A percentile compares a stretch with the other conserved stretches of the same genome.
Evolutionary conservation across 1,140 invertebrate species (phyloP).

Genomic region (Euura saliciscinereae): DNA sequence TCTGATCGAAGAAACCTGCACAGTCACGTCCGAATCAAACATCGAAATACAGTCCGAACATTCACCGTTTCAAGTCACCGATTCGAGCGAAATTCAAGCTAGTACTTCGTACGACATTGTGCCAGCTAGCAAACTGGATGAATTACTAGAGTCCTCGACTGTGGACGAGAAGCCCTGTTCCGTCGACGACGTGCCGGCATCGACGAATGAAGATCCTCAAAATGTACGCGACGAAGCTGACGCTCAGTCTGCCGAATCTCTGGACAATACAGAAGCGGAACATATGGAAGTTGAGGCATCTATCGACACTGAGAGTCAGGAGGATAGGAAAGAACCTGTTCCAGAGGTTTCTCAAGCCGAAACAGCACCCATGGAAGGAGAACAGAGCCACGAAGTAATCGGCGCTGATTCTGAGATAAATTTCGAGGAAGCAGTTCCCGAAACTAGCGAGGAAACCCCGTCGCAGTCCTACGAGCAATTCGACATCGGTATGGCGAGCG

Average conservation of each 20-base stretch:
- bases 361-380: conserved; percentile 35
- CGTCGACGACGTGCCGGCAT: conserved; percentile 11
- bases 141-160: conserved; percentile 15
- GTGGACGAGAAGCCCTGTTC: conserved; percentile 3
- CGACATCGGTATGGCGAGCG: conserved; percentile 27
- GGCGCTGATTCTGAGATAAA: conserved; percentile 28
- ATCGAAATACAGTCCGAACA: conserved; percentile 27
- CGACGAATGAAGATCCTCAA: conserved; percentile 24
- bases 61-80: conserved; percentile 21
- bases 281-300: conserved; percentile 33
- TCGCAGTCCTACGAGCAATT: conserved; percentile 53
- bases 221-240: conserved; percentile 1
- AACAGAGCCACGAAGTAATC: conserved; percentile 17
- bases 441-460: conserved; percentile 45
- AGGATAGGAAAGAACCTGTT: conserved; percentile 15
- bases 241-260: conserved; percentile 21
- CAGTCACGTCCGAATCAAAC: conserved; percentile 31
- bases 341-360: conserved; percentile 24
- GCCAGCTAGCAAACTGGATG: conserved; percentile 23
- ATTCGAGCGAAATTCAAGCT: conserved; percentile 26
- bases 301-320: conserved; percentile 25
- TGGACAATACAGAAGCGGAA: conserved; percentile 20
- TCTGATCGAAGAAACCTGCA: conserved; percentile 29
- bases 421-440: conserved; percentile 34
- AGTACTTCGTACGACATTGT: conserved; percentile 23